Evolutionary conservation across 2,797 vertebrate genomes (phyloP).

Genomic region (Hydrophis major): DNA sequence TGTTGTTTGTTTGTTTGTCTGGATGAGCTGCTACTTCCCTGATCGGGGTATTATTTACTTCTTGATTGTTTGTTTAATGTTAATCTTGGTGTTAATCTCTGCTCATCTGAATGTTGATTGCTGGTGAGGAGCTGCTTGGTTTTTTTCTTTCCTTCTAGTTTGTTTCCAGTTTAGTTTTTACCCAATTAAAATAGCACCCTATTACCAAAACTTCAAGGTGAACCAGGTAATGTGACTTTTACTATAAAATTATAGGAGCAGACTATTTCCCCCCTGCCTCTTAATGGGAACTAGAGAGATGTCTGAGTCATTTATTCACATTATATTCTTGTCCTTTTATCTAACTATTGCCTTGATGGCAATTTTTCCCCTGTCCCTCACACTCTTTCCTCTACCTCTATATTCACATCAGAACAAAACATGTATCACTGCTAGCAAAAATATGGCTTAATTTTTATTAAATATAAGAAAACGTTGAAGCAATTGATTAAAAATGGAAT

Average conservation of each 20-base stretch:
- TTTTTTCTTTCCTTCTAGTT: not conserved
- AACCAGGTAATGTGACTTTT: not conserved
- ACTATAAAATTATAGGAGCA: not conserved
- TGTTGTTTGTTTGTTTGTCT: not conserved
- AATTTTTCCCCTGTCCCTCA: not conserved
- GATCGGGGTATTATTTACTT: not conserved
- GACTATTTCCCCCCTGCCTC: not conserved
- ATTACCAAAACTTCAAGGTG: not conserved
- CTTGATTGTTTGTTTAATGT: not conserved
- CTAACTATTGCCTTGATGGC: not conserved
- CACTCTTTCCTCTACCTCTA: not conserved
- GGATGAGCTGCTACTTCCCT: not conserved
- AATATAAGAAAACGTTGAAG: not conserved
- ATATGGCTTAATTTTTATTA: not conserved
- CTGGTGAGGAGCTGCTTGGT: not conserved
- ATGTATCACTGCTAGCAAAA: not conserved
- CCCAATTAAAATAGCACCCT: not conserved
- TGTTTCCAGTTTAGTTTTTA: not conserved
- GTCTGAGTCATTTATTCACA: not conserved
- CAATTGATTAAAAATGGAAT: not conserved
- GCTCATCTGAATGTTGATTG: not conserved
- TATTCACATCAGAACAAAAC: not conserved
- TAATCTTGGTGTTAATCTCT: not conserved
- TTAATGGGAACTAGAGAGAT: not conserved
- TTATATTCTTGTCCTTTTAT: not conserved